Conservation (phyloP, 1,140 invertebrate genomes). For the Thereuonema tuberculata region DNA sequence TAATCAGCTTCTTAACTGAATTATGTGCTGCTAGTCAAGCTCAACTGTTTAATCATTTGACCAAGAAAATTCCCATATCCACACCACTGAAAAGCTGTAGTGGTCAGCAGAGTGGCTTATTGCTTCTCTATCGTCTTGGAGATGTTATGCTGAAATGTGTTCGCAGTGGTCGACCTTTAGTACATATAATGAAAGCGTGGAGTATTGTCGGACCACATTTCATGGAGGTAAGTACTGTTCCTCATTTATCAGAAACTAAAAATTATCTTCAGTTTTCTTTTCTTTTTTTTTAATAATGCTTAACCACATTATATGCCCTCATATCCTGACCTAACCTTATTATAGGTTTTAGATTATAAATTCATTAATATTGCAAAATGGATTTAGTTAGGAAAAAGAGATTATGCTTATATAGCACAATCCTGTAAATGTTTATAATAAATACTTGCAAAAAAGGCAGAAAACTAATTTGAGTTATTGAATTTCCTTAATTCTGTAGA, state of each 20-base stretch:
- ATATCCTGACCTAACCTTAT: no score
- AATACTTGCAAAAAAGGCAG: no score
- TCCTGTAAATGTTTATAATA: no score
- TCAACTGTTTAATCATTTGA: constrained; percentile 43
- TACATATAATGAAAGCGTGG: constrained; percentile 83
- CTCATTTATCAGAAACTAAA: background rate
- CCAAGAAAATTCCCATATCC: constrained; percentile 10
- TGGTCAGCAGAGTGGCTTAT: constrained; percentile 15
- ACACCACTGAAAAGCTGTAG: constrained; percentile 14
- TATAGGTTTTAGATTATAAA: no score
- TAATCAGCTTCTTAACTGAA: constrained; percentile 64
- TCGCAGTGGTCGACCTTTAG: constrained; percentile 65
- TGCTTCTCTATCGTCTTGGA: constrained; percentile 64
- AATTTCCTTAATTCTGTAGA: no score
- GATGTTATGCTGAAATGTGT: constrained; percentile 76
- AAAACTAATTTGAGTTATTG: no score
- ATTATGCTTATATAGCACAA: no score
- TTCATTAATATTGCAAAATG: no score
- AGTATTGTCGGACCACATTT: constrained; percentile 77
- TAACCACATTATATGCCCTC: no score
- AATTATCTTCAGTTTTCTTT: no score
- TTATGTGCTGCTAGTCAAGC: constrained; percentile 66
- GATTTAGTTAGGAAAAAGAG: no score
- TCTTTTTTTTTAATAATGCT: no score
- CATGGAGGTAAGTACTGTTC: constrained; percentile 52